Base-by-base conservation (phyloP, 2,888 invertebrate genomes). In the Orgyia antiqua region DNA sequence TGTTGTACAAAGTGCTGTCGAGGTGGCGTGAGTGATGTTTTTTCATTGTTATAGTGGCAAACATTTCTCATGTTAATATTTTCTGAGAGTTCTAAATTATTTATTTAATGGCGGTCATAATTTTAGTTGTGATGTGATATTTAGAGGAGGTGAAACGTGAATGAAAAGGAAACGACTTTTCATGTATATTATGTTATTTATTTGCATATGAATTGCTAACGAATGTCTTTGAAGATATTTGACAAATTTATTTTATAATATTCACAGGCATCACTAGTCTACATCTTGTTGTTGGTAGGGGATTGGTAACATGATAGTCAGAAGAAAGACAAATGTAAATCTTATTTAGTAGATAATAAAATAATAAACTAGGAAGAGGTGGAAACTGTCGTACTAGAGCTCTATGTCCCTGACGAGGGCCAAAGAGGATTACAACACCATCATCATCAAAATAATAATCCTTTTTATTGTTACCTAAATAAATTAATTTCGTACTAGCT, bases 21-120 rank as follows among this genome's bases (percentile, higher is more conserved):
- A 59, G 56, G 58, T 60, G 61, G 56, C 61, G 55, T 58, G 59
- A 63, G 49, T 55, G 62, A 63, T 65, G 62, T 51, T 54, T 52
- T 44, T 48, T 39, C 53, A 51, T 56, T 61, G 60, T 59, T 65
- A 44, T 45, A 38, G 41, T 38, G 40, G 39, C 37, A 46, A 39
- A 57, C 61, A 54, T 58, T 55, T 52, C 52, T 59, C 55, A 52
- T 47, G 48, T 57, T 55, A 52, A 58, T 57, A 45, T 49, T 47
- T 58, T 58, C 59, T 56, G 54, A 48, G 51, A 57, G 56, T 45
- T 54, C 47, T 52, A 60, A 58, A 64, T 64, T 58, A 53, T 58
- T 52, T 55, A 50, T 54, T 57, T 56, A 60, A 62, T 56, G 50
- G 40, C 34, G 39, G 49, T 42, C 46, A 50, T 57, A 51, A 59